phyloP scores from a whole-genome alignment of 2,797 vertebrate species.

The Enteromius trimaculatus region DNA sequence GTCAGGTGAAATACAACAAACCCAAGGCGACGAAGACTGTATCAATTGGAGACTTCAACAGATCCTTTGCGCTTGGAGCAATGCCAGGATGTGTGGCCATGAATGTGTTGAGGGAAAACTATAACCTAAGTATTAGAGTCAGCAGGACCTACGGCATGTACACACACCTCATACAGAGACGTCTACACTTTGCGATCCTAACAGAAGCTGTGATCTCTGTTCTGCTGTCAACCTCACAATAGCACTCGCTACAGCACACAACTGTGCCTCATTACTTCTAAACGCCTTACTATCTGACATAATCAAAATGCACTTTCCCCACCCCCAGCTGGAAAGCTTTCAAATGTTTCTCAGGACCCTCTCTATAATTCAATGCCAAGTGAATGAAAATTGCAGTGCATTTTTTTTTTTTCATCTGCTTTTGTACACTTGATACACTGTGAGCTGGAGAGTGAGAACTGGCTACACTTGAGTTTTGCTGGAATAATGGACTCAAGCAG shows the following conservation, averaged over 20 bases:
- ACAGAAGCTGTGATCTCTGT: constrained; percentile 22
- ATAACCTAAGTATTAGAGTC: neutral
- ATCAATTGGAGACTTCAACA: neutral
- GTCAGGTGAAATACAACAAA: neutral
- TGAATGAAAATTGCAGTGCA: neutral
- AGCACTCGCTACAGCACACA: neutral
- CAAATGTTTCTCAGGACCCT: constrained; percentile 13
- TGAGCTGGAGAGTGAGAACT: neutral
- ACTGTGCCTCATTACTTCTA: constrained; percentile 4
- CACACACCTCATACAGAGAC: neutral
- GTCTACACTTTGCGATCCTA: neutral
- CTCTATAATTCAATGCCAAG: constrained; percentile 16
- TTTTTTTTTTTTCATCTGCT: neutral
- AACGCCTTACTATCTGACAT: neutral
- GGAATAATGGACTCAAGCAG: constrained; percentile 33
- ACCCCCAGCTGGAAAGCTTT: constrained; percentile 33
- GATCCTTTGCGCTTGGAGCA: neutral
- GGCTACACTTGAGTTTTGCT: neutral
- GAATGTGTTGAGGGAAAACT: neutral
- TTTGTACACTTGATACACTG: neutral
- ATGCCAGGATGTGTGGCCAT: neutral
- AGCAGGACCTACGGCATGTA: neutral
- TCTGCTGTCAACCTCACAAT: neutral
- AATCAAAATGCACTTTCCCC: constrained; percentile 29
- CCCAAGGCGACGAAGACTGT: neutral